phyloP scores from a whole-genome alignment of 2,888 invertebrate species.

The Rhingia rostrata region DNA sequence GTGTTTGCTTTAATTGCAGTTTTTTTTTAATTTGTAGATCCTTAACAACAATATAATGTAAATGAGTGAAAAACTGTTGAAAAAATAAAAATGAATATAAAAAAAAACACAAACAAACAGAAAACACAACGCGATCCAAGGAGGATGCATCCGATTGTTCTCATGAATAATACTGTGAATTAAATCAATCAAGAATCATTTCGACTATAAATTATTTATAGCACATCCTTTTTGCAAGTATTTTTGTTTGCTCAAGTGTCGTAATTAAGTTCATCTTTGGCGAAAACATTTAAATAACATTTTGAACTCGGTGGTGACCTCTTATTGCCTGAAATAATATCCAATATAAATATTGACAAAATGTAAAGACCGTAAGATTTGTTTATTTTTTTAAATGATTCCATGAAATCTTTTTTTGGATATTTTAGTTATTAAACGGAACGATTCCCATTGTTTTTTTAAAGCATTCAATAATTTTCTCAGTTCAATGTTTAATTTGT shows the following conservation, averaged over 20 bases:
- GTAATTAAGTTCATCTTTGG: constrained; percentile 14
- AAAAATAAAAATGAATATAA: not conserved
- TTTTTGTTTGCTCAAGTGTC: not conserved
- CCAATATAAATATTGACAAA: too few species aligned
- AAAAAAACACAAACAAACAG: not conserved
- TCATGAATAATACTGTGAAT: constrained; percentile 26
- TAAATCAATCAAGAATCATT: constrained; percentile 41
- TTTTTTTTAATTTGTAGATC: not conserved
- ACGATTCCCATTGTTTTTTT: too few species aligned
- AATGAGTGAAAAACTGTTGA: not conserved
- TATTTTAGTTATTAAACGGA: too few species aligned
- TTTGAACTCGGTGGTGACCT: not conserved
- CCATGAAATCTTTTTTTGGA: too few species aligned
- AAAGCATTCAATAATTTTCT: too few species aligned
- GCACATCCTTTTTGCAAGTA: not conserved
- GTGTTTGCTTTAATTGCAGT: constrained; percentile 1
- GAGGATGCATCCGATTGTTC: constrained; percentile 28
- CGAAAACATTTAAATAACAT: not conserved
- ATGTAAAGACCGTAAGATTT: too few species aligned
- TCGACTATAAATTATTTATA: constrained; percentile 32
- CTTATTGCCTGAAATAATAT: too few species aligned
- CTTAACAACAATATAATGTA: constrained; percentile 1
- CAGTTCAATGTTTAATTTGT: too few species aligned
- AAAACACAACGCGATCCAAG: too few species aligned
- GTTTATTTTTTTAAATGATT: too few species aligned